These are phyloP conservation scores for Ramphastos sulfuratus DNA, from an alignment of 2,113 vertebrate genomes.

Conservation along the genomic window DNA sequence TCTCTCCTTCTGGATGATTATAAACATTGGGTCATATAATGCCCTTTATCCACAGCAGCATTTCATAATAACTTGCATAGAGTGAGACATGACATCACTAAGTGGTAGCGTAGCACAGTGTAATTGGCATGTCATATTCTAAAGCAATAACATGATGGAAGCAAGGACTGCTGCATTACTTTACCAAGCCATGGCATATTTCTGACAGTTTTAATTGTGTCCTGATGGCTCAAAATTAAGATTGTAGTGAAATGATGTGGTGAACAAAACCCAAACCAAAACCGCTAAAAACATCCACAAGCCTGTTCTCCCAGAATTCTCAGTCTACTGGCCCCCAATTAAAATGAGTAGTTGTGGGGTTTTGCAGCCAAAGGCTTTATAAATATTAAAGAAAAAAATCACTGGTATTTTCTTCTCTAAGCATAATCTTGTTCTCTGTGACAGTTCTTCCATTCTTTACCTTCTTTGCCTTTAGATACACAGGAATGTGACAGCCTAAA, in stretches of 20 bases:
- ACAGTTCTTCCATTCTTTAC: fast-evolving
- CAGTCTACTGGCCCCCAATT: background rate
- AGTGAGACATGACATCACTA: background rate
- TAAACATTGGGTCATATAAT: background rate
- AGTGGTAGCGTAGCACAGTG: background rate
- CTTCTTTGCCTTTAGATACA: background rate
- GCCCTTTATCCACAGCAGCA: background rate
- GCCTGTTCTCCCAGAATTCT: background rate
- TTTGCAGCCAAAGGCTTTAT: background rate
- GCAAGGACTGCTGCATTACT: background rate
- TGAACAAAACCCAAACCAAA: background rate
- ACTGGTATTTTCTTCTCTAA: background rate
- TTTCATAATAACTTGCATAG: background rate
- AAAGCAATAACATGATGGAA: background rate
- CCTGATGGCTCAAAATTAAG: background rate
- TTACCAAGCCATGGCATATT: background rate
- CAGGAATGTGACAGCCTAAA: background rate
- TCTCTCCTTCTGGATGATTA: background rate
- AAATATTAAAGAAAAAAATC: background rate
- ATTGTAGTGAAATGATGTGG: background rate
- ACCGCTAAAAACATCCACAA: background rate
- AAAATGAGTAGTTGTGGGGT: background rate
- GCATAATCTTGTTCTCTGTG: background rate
- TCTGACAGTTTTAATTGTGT: background rate
- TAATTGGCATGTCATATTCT: background rate